A percentile compares a stretch with the other conserved stretches of the same genome.
phyloP scores from a whole-genome alignment of 2,888 invertebrate species.

The Heliconius erato region DNA sequence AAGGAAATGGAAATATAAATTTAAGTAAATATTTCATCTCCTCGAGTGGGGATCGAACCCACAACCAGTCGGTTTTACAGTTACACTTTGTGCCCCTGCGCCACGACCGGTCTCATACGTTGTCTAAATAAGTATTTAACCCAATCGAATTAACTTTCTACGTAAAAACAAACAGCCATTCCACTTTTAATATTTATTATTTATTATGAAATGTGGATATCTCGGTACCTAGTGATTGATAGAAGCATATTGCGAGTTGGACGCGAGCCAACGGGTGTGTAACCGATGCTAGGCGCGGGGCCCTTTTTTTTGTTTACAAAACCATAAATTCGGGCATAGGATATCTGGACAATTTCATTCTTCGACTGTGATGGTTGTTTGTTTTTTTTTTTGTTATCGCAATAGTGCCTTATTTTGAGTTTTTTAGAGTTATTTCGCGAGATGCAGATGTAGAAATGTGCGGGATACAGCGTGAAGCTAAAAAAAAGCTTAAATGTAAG shows the following conservation, averaged over 20 bases:
- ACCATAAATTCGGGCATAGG: conserved; percentile 5
- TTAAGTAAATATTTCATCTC: too few species aligned
- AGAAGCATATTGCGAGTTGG: conserved; percentile 40
- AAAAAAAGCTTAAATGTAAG: too few species aligned
- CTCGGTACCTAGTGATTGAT: conserved; percentile 37
- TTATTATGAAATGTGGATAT: conserved; percentile 19
- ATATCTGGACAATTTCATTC: conserved; percentile 6
- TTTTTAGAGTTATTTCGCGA: neutral
- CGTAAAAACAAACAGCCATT: neutral
- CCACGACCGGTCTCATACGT: too few species aligned
- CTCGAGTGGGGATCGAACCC: too few species aligned
- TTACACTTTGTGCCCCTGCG: too few species aligned
- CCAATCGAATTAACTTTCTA: neutral
- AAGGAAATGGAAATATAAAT: too few species aligned
- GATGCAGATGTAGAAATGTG: neutral
- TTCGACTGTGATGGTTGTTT: neutral
- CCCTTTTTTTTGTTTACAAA: neutral
- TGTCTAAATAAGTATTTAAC: too few species aligned
- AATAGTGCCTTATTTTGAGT: neutral
- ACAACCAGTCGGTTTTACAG: too few species aligned
- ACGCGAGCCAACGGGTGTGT: conserved; percentile 40
- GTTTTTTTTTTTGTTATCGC: neutral
- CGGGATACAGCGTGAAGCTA: neutral
- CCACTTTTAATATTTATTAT: neutral
- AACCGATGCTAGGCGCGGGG: conserved; percentile 1